Percentiles rank a stretch among this genome's conserved stretches.
Conservation (phyloP, 92 coral and sea anemone species). For the Actinostola sp. region DNA sequence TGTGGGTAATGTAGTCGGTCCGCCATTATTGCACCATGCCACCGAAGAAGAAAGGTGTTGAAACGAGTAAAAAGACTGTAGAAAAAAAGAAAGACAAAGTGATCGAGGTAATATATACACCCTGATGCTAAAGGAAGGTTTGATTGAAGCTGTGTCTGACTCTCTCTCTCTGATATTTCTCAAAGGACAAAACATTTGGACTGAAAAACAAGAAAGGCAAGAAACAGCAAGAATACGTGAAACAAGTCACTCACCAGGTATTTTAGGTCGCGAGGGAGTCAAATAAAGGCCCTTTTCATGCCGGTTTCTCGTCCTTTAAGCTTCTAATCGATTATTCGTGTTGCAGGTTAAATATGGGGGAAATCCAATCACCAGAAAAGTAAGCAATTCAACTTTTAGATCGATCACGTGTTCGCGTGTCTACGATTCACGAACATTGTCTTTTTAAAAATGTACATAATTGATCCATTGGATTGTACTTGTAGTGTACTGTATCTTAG, state of each 20-base stretch:
- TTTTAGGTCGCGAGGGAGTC: not conserved
- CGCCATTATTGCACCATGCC: slow-evolving; percentile 83
- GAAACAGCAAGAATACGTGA: slow-evolving; percentile 96
- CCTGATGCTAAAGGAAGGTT: not conserved
- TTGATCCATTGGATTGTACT: too few species aligned
- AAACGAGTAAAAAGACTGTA: slow-evolving; percentile 81
- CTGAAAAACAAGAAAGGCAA: slow-evolving; percentile 98
- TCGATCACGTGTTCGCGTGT: slow-evolving; percentile 37
- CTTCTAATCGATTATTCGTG: not conserved
- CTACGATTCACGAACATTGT: not conserved
- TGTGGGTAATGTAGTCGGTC: slow-evolving; percentile 56
- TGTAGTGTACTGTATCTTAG: too few species aligned
- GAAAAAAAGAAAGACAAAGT: slow-evolving; percentile 96
- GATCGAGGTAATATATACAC: slow-evolving; percentile 73
- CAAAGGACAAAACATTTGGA: slow-evolving; percentile 97
- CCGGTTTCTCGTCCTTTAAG: not conserved
- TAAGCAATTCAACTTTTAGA: slow-evolving; percentile 20
- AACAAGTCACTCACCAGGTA: slow-evolving; percentile 98
- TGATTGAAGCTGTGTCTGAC: not conserved
- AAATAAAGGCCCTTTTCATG: not conserved
- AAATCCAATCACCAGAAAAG: slow-evolving; percentile 92
- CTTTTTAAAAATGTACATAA: not conserved
- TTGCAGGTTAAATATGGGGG: slow-evolving; percentile 93
- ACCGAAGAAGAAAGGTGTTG: slow-evolving; percentile 83
- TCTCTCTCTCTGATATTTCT: not conserved